A percentile compares a stretch with the other conserved stretches of the same genome.
Conservation (phyloP, 2,888 invertebrate species). For the Lucinisca nassula region DNA sequence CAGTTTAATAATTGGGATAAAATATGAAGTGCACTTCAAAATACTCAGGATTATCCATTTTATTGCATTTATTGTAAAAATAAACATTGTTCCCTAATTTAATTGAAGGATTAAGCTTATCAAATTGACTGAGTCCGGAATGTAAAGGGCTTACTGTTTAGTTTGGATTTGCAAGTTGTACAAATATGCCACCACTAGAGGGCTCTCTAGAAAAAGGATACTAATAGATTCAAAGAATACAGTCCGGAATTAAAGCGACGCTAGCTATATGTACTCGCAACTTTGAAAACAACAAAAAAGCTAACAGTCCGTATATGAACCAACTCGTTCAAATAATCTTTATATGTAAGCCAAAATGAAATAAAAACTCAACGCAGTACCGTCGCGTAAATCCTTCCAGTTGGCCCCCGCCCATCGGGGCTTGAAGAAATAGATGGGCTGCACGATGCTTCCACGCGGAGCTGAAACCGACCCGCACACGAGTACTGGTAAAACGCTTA, state of each 20-base stretch:
- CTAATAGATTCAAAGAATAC: background rate
- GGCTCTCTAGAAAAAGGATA: background rate
- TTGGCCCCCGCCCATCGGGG: no score
- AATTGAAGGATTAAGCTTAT: background rate
- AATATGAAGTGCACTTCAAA: slow-evolving; percentile 2
- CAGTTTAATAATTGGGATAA: background rate
- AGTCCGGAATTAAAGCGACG: background rate
- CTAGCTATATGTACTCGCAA: background rate
- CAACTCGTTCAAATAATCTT: no score
- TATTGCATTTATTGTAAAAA: slow-evolving; percentile 9
- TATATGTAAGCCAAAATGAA: no score
- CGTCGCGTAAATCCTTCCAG: no score
- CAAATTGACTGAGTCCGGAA: slow-evolving; percentile 11
- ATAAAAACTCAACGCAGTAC: no score
- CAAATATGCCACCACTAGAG: background rate
- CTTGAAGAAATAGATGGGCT: no score
- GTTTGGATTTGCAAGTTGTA: slow-evolving; percentile 5
- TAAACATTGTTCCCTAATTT: slow-evolving; percentile 16
- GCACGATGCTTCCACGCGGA: no score
- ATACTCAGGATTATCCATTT: slow-evolving; percentile 2
- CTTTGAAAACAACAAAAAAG: no score
- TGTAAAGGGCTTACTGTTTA: slow-evolving; percentile 9
- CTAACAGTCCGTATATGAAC: no score
- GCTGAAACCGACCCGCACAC: no score
- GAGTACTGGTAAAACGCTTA: no score